phyloP scores from a whole-genome alignment of 2,888 invertebrate genomes.

The Melinaea menophilus region DNA sequence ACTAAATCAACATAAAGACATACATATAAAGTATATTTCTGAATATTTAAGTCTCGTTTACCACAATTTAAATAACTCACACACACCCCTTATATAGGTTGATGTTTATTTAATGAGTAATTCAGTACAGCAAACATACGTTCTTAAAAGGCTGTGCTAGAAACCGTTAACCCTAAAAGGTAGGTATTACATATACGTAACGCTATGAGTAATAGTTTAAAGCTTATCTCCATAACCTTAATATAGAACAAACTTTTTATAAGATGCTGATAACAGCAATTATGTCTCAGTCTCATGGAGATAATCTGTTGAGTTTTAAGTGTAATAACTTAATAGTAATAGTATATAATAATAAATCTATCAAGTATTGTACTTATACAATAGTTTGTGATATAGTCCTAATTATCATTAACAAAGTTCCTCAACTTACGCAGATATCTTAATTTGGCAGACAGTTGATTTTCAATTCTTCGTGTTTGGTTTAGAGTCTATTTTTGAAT shows the following conservation, averaged over 20 bases:
- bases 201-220: slow-evolving; percentile 42
- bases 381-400: neutral
- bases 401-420: slow-evolving; percentile 5
- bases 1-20: no score
- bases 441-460: neutral
- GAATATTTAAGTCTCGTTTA: neutral
- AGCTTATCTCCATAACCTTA: slow-evolving; percentile 49
- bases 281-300: slow-evolving; percentile 2
- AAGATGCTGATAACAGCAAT: slow-evolving; percentile 17
- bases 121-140: neutral
- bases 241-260: slow-evolving; percentile 34
- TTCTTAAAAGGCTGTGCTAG: slow-evolving; percentile 12
- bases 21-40: no score
- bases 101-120: slow-evolving; percentile 5
- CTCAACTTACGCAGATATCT: neutral
- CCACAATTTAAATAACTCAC: neutral
- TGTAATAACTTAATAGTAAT: no score
- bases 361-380: no score
- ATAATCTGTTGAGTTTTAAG: neutral
- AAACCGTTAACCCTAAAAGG: slow-evolving; percentile 14
- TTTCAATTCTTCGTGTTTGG: neutral
- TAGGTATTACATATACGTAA: slow-evolving; percentile 19
- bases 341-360: no score
- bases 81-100: neutral
- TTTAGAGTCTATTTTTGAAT: no score